Base-by-base conservation (phyloP, 2,797 vertebrate genomes). In the Channa striata region DNA sequence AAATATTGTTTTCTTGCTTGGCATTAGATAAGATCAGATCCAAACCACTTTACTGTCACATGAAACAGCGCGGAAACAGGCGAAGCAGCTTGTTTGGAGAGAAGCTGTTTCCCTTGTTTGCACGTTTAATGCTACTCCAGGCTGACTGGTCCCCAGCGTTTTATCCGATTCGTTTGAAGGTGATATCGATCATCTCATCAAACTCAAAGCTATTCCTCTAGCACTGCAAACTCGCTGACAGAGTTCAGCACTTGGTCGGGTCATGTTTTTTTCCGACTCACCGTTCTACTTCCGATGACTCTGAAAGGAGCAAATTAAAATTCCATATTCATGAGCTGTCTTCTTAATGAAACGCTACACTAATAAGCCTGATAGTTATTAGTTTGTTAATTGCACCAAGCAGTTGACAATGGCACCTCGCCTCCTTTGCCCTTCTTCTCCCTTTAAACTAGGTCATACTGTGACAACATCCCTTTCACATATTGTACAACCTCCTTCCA, bases 391-490 rank as follows among this genome's bases (percentile, higher is more conserved):
- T 37, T 77, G 20, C 52, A 78, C 44, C 36, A 12, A 53, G 62
- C 44, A 53, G 48, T 47, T 69, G 43, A 58, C 21, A 44, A 51
- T 67, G 33, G 46, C 20, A 56, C 17, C 33, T 43, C 34, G 21
- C 37, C 56, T 65, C 46, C 25, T 66, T 79, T 74, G 8, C 36
- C 34, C 56, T 61, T 77, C 54, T 56, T 49, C 36, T 20, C 39
- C 33, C 72, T 77, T 68, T 25, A 44, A 77, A 72, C 20, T 44
- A 43, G 44, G 37, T 80, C 60, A 68, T 63, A 74, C 47, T 23
- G 20, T 79, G 80, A 78, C 44, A 72, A 68, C 34, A 36, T 70
- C 78, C 54, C 66, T 57, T 83, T 87, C 48, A 88, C 53, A 74
- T 77, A 59, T 54, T 79, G 37, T 77, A 79, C 68, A 80, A 21